Conservation (phyloP, 2,888 invertebrate species). For the Lepidocyrtinus sp. region DNA sequence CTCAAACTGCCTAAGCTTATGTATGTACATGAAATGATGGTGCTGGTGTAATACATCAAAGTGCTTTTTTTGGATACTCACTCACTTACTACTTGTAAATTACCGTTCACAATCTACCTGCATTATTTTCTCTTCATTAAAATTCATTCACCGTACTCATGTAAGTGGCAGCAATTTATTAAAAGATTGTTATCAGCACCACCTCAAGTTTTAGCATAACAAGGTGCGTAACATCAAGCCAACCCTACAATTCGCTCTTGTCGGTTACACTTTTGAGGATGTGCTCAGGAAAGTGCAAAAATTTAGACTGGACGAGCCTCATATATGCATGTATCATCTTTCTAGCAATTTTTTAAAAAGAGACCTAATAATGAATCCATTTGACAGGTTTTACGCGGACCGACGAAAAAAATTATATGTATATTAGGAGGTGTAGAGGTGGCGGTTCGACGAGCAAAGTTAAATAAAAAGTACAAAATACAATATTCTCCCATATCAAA, state of each 20-base stretch:
- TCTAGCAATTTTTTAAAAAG: background rate
- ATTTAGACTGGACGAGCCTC: background rate
- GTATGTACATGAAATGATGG: background rate
- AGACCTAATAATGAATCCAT: background rate
- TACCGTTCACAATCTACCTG: conserved; percentile 25
- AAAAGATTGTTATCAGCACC: conserved; percentile 44
- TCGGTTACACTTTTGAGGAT: background rate
- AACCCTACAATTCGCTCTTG: background rate
- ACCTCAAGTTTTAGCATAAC: conserved; percentile 4
- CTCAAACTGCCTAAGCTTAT: background rate
- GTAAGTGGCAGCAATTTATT: conserved; percentile 54
- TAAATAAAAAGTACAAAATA: too few species aligned
- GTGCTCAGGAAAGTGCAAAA: background rate
- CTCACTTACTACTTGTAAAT: conserved; percentile 29
- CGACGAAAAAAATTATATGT: background rate
- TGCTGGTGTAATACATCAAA: conserved; percentile 37
- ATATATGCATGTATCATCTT: too few species aligned
- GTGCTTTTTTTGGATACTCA: conserved; percentile 19
- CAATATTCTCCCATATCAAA: background rate
- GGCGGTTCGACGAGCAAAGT: background rate
- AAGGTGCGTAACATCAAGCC: background rate
- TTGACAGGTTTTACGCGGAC: background rate
- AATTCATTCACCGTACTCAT: conserved; percentile 34
- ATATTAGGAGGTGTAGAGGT: background rate
- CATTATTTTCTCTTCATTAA: conserved; percentile 39